Evolutionary conservation across 2,888 invertebrate genomes (phyloP).

Genomic region (Abrostola tripartita): DNA sequence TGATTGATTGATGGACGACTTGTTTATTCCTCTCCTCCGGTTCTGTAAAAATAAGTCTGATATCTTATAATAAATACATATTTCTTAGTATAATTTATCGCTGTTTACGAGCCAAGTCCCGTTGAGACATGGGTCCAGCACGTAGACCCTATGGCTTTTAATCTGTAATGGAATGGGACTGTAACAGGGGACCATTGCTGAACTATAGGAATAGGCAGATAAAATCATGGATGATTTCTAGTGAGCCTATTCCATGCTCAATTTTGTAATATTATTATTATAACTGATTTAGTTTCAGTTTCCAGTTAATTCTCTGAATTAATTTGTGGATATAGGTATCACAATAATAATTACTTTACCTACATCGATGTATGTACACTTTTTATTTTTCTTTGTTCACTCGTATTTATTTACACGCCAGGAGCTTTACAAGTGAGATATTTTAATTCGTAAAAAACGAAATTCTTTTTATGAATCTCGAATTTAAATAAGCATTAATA

Average conservation of each 20-base stretch:
- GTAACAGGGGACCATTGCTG: not conserved
- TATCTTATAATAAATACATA: not conserved
- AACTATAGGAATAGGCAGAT: too few species aligned
- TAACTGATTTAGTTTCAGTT: too few species aligned
- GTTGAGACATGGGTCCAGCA: slow-evolving; percentile 17
- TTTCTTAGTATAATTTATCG: slow-evolving; percentile 2
- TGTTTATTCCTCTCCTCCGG: not conserved
- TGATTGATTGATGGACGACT: not conserved
- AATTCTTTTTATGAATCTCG: slow-evolving; percentile 27
- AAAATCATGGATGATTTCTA: too few species aligned
- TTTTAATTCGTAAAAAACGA: slow-evolving; percentile 21
- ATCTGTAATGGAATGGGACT: slow-evolving; percentile 9
- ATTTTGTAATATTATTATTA: too few species aligned
- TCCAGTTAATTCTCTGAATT: too few species aligned
- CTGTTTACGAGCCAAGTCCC: slow-evolving; percentile 17
- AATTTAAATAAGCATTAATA: slow-evolving; percentile 26
- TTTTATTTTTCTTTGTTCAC: slow-evolving; percentile 18
- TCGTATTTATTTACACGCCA: slow-evolving; percentile 14
- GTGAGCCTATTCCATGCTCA: too few species aligned
- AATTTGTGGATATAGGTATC: not conserved
- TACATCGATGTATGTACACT: not conserved
- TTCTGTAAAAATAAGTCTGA: not conserved
- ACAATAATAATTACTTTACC: not conserved
- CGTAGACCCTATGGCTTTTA: slow-evolving; percentile 3
- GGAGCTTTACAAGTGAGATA: slow-evolving; percentile 6